Percentiles rank a stretch among this genome's conserved stretches.
Evolutionary conservation across 2,797 vertebrate species (phyloP).

Genomic region (Odontamblyopus rebecca): DNA sequence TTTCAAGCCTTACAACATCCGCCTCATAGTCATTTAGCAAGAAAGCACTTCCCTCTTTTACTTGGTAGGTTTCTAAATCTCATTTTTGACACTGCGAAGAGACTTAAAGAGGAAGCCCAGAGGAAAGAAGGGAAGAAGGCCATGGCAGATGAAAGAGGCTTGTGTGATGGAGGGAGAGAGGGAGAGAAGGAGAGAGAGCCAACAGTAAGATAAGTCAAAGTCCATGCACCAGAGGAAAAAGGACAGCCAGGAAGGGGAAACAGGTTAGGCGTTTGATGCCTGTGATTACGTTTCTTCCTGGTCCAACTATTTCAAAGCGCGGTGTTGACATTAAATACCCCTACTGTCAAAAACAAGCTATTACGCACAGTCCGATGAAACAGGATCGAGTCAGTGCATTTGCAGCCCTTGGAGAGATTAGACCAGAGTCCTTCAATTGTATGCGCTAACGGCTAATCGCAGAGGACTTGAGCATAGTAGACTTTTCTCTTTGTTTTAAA

Average conservation of each 20-base stretch:
- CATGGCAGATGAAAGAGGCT: conserved; percentile 53
- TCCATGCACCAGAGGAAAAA: conserved; percentile 46
- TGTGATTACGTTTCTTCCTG: conserved; percentile 59
- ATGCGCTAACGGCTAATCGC: not conserved
- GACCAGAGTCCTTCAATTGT: conserved; percentile 23
- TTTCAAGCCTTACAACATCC: not conserved
- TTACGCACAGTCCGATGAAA: conserved; percentile 42
- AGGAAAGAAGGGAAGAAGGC: conserved; percentile 40
- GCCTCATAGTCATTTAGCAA: conserved; percentile 7
- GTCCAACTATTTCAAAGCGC: conserved; percentile 71
- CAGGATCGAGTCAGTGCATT: conserved; percentile 11
- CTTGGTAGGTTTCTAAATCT: conserved; percentile 39
- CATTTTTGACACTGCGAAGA: conserved; percentile 30
- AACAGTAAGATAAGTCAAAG: conserved; percentile 32
- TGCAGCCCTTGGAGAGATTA: conserved; percentile 11
- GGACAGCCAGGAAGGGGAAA: conserved; percentile 61
- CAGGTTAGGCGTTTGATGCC: conserved; percentile 60
- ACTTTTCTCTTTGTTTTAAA: conserved; percentile 48
- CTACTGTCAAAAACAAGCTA: conserved; percentile 61
- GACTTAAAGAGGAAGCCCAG: conserved; percentile 38
- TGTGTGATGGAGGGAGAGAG: conserved; percentile 39
- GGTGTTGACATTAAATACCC: conserved; percentile 64
- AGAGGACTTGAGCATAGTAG: not conserved
- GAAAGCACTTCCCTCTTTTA: conserved; percentile 10
- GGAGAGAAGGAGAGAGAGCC: conserved; percentile 11